Base-by-base conservation (phyloP, 2,888 invertebrate genomes). In the Rotaria socialis region DNA sequence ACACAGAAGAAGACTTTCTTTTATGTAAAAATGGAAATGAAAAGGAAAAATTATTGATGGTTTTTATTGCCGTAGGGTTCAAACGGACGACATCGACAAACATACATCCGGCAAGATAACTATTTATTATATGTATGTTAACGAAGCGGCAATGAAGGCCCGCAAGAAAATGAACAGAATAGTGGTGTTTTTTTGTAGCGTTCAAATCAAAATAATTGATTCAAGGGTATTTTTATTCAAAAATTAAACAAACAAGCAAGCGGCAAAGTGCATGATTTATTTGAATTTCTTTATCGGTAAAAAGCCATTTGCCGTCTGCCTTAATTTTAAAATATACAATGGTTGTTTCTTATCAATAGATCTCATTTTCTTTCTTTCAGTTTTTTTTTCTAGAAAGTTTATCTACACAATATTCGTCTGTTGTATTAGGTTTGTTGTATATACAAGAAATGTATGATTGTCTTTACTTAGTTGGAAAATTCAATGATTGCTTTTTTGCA, bases 71-170 rank as follows among this genome's bases (percentile, higher is more conserved):
- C 67, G 35, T 2, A 67, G 67, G 67, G 67, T 19, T 67, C 35
- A 35, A 67, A 67, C 67, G 35, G 35, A 67, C 67, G 67, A 67
- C 67, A 67, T 67, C 67, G 67, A 35, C 67, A 67, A 67, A 67
- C 67, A 67, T 35, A 35, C 67, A 67, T 67, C 67, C 67, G 67
- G 67, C 27, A 67, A 2, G 67, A 67, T 16, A 67, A 67, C 67
- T 67, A 67, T 67, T 67, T 67, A 67, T 67, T 67, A 67, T 67
- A 67, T 67, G 41, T 67, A 67, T 67, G 41, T 67, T 67, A 67
- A 67, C 67, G 67, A 67, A 67, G 67, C 35, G 67, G 35, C 67
- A 35, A 67, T 67, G 67, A 67, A 35, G 67, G 67, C 35, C 67
- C 67, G 67, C 16, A 41, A 67, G 67, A 67, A 35, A 67, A 14